A percentile compares a stretch with the other conserved stretches of the same genome.
Evolutionary conservation across 2,113 vertebrate genomes (phyloP).

Genomic region (Tetrax tetrax): DNA sequence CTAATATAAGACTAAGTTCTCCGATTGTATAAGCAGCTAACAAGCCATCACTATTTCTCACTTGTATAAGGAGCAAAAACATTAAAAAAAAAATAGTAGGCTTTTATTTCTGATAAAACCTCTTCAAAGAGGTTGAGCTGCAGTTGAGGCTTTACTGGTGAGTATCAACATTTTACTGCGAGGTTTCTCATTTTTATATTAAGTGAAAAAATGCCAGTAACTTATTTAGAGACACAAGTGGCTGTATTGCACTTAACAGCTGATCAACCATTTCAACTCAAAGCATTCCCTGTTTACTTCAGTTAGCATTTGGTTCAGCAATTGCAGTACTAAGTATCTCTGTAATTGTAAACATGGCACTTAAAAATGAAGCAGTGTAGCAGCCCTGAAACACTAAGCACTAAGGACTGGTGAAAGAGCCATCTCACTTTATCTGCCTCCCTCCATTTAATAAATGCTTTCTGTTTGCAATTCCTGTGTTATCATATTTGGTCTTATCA

Average conservation of each 20-base stretch:
- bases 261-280: background rate
- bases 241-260: background rate
- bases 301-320: background rate
- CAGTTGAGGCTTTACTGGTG: background rate
- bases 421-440: background rate
- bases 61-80: background rate
- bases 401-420: background rate
- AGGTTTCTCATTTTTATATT: background rate
- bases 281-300: constrained; percentile 6
- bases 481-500: background rate
- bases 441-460: constrained; percentile 10
- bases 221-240: background rate
- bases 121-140: background rate
- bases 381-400: background rate
- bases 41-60: background rate
- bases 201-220: background rate
- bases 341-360: background rate
- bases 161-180: background rate
- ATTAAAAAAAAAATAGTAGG: background rate
- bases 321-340: background rate
- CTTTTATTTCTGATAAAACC: background rate
- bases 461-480: constrained; percentile 11
- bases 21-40: background rate
- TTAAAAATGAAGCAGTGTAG: background rate
- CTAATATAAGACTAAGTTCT: background rate